Evolutionary conservation across 2,113 vertebrate genomes (phyloP).

Genomic region (Dinomys branickii): DNA sequence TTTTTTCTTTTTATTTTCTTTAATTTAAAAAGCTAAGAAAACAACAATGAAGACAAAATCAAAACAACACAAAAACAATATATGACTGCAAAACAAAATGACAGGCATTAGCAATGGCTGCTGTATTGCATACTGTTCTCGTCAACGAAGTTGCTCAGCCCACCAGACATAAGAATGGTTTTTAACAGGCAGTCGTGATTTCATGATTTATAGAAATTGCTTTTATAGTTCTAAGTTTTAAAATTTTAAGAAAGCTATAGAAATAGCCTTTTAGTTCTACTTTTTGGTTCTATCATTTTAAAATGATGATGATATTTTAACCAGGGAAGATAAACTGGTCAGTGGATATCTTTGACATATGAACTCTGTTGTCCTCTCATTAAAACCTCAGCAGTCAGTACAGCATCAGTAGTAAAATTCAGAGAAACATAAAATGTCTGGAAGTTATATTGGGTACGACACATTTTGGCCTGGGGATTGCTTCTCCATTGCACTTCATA

Average conservation of each 20-base stretch:
- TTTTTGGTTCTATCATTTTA: constrained; percentile 15
- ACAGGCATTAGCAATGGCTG: too few relatives aligned
- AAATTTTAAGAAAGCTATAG: neutral
- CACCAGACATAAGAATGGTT: neutral
- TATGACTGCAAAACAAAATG: too few relatives aligned
- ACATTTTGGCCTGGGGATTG: neutral
- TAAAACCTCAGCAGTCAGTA: neutral
- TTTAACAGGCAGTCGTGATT: neutral
- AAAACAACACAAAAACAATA: too few relatives aligned
- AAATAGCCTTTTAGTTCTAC: neutral
- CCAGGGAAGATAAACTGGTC: neutral
- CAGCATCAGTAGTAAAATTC: neutral
- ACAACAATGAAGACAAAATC: too few relatives aligned
- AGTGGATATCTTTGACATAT: neutral
- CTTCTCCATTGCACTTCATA: neutral
- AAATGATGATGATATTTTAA: neutral
- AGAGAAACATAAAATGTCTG: neutral
- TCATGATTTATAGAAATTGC: neutral
- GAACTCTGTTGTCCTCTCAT: neutral
- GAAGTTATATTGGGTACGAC: neutral
- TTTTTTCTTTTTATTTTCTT: too few relatives aligned
- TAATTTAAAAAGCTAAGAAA: too few relatives aligned
- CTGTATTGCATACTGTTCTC: too few relatives aligned
- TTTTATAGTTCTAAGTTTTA: neutral
- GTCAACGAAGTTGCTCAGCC: too few relatives aligned